A percentile compares a stretch with the other conserved stretches of the same genome.
Evolutionary conservation across 2,797 vertebrate species (phyloP).

Genomic region (Chelon auratus): DNA sequence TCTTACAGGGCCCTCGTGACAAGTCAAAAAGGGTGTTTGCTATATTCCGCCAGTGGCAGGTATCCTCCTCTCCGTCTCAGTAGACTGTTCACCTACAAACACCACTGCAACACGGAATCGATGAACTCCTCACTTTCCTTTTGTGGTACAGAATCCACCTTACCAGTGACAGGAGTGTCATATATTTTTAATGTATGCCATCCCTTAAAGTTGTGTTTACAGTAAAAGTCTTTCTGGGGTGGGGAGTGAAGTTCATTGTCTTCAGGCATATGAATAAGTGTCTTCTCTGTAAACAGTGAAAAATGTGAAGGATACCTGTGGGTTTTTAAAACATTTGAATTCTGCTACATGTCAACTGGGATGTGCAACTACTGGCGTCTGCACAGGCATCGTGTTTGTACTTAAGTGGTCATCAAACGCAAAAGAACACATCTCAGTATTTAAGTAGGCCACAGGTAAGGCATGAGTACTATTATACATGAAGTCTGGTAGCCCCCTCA

Average conservation of each 20-base stretch:
- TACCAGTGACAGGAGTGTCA: constrained; percentile 44
- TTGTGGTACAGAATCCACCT: constrained; percentile 52
- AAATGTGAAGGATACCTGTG: constrained; percentile 59
- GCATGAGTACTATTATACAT: constrained; percentile 18
- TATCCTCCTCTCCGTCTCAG: constrained; percentile 82
- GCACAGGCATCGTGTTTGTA: neutral
- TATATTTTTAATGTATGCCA: constrained; percentile 47
- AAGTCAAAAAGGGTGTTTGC: constrained; percentile 95
- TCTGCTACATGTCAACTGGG: constrained; percentile 24
- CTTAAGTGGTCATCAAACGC: constrained; percentile 12
- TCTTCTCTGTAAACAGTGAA: constrained; percentile 51
- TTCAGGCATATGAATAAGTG: constrained; percentile 22
- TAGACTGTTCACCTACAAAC: constrained; percentile 59
- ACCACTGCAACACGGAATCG: constrained; percentile 31
- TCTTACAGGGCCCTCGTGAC: constrained; percentile 88
- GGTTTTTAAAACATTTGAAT: constrained; percentile 35
- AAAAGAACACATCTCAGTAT: constrained; percentile 25
- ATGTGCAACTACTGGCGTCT: constrained; percentile 19
- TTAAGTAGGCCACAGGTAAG: constrained; percentile 12
- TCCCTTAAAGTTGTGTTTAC: constrained; percentile 55
- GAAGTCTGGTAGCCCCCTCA: constrained; percentile 38
- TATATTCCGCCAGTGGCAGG: constrained; percentile 95
- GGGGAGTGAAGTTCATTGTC: constrained; percentile 17
- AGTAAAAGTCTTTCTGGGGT: constrained; percentile 40
- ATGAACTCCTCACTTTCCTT: constrained; percentile 42